Evolutionary conservation across 2,888 invertebrate genomes (phyloP).

Genomic region (Spisula solida): DNA sequence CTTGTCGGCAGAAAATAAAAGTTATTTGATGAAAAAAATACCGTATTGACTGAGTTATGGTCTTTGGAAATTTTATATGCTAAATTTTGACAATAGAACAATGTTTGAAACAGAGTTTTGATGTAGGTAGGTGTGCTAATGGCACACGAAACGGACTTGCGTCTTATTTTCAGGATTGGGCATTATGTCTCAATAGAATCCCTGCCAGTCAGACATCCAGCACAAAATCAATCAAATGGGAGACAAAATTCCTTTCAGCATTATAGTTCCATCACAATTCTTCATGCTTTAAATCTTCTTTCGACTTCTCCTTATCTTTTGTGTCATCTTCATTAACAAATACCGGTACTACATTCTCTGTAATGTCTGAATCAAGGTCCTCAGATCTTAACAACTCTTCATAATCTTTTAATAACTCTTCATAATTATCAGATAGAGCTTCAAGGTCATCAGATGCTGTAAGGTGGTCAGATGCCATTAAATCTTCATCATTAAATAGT

Average conservation of each 20-base stretch:
- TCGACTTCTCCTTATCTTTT: background rate
- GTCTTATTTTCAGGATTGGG: too few relatives aligned
- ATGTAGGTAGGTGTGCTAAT: too few relatives aligned
- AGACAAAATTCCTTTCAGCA: background rate
- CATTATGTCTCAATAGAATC: too few relatives aligned
- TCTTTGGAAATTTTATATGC: too few relatives aligned
- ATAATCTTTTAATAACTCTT: background rate
- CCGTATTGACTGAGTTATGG: too few relatives aligned
- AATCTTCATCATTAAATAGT: background rate
- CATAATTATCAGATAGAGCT: background rate
- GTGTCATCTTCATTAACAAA: background rate
- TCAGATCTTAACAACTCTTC: background rate
- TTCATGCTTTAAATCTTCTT: background rate
- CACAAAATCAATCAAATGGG: too few relatives aligned
- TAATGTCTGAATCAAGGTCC: background rate
- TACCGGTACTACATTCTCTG: background rate
- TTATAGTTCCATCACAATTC: slow-evolving; percentile 15
- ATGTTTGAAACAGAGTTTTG: too few relatives aligned
- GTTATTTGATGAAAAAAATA: too few relatives aligned
- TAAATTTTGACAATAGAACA: too few relatives aligned
- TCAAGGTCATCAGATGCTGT: background rate
- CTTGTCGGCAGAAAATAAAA: too few relatives aligned
- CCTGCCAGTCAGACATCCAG: too few relatives aligned
- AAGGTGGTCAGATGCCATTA: background rate
- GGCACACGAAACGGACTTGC: too few relatives aligned